A percentile compares a stretch with the other conserved stretches of the same genome.
Conservation (phyloP, 2,113 vertebrate species). For the Scatophagus argus region DNA sequence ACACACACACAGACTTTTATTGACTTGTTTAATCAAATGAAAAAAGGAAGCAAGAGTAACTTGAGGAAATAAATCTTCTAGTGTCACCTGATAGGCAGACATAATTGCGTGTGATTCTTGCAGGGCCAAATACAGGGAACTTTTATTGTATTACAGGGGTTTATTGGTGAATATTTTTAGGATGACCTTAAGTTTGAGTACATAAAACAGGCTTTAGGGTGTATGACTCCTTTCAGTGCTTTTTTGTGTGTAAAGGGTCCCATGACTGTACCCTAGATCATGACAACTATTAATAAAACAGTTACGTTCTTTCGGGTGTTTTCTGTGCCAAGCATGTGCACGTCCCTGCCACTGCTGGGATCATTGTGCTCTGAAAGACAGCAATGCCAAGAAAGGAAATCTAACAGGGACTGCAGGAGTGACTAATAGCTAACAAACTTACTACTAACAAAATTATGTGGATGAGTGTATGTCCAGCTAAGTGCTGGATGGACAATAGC, state of each 20-base stretch:
- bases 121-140: neutral
- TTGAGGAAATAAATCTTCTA: neutral
- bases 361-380: neutral
- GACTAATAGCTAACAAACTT: neutral
- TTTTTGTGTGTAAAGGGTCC: neutral
- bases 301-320: neutral
- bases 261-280: neutral
- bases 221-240: neutral
- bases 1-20: conserved; percentile 1
- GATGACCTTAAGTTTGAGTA: neutral
- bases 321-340: neutral
- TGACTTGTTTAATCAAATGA: neutral
- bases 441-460: too few relatives aligned
- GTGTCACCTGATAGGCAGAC: neutral
- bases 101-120: neutral
- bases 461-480: neutral
- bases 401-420: neutral
- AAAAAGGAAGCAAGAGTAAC: neutral
- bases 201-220: neutral
- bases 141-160: neutral
- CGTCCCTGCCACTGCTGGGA: neutral
- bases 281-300: neutral
- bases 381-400: neutral
- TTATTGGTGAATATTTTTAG: conserved; percentile 16
- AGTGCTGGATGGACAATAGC: conserved; percentile 35